A percentile compares a stretch with the other conserved stretches of the same genome.
Conservation (phyloP, 2,888 invertebrate genomes). For the Cyclophora punctaria region DNA sequence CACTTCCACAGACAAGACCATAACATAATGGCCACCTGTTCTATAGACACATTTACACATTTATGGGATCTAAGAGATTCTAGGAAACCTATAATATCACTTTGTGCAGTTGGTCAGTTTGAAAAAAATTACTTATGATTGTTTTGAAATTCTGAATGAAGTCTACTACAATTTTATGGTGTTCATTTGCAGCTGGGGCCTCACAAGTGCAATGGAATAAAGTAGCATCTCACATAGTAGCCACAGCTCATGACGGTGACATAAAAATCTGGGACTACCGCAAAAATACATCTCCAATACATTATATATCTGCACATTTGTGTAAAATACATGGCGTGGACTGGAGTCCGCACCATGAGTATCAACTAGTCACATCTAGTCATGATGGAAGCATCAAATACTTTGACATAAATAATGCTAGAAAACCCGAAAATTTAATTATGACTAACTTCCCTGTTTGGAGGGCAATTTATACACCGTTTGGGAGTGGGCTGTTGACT, state of each 20-base stretch:
- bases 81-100: constrained; percentile 85
- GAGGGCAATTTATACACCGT: constrained; percentile 94
- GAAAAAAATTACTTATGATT: too few species aligned
- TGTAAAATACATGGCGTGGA: constrained; percentile 93
- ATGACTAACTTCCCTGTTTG: constrained; percentile 92
- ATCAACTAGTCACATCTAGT: constrained; percentile 91
- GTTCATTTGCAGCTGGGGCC: constrained; percentile 80
- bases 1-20: constrained; percentile 87
- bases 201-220: constrained; percentile 97
- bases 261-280: constrained; percentile 96
- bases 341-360: constrained; percentile 92
- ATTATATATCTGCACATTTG: constrained; percentile 95
- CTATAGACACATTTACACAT: constrained; percentile 94
- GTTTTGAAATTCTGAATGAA: too few species aligned
- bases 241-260: constrained; percentile 97
- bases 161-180: not conserved
- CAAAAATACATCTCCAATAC: constrained; percentile 88
- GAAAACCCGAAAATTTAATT: constrained; percentile 88
- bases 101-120: constrained; percentile 88
- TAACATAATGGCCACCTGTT: constrained; percentile 83
- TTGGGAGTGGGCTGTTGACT: constrained; percentile 93
- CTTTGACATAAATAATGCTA: constrained; percentile 91
- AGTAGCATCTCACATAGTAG: constrained; percentile 86
- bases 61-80: constrained; percentile 94
- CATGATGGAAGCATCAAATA: constrained; percentile 97